A percentile compares a stretch with the other conserved stretches of the same genome.
Conservation (phyloP, 2,888 invertebrate species). For the Clusia tigrina region DNA sequence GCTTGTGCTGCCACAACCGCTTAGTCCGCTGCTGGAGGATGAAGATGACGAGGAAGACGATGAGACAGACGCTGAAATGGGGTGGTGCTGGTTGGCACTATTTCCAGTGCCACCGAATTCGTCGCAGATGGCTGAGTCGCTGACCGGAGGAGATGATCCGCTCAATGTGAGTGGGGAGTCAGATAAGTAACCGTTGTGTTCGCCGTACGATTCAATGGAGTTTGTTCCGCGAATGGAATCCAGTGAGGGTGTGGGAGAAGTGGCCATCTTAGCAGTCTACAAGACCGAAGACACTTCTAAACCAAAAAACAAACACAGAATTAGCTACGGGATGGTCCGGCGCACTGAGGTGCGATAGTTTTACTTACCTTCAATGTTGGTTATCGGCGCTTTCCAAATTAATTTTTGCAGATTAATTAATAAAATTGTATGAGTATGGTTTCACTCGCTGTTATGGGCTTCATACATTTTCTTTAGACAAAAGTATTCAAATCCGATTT, state of each 20-base stretch:
- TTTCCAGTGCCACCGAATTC: conserved; percentile 64
- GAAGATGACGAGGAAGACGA: conserved; percentile 55
- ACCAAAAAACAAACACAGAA: background rate
- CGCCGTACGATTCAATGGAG: conserved; percentile 86
- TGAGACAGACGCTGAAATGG: conserved; percentile 51
- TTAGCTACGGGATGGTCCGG: background rate
- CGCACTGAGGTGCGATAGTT: background rate
- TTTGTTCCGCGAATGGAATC: conserved; percentile 87
- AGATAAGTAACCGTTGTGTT: conserved; percentile 80
- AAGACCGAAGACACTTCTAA: conserved; percentile 13
- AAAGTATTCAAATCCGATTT: background rate
- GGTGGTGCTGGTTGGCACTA: conserved; percentile 48
- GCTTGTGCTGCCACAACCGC: conserved; percentile 69
- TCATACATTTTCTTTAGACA: no score
- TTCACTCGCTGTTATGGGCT: no score
- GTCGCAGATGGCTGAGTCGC: conserved; percentile 84
- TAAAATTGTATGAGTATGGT: no score
- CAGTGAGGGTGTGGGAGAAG: conserved; percentile 86
- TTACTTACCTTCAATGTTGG: background rate
- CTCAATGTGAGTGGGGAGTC: conserved; percentile 83
- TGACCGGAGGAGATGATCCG: conserved; percentile 87
- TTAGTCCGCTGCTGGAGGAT: conserved; percentile 66
- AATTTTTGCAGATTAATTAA: no score
- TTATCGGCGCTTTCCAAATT: no score
- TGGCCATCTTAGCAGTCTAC: conserved; percentile 78